These are phyloP conservation scores for Theretra japonica DNA, from an alignment of 2,888 invertebrate genomes.

Conservation along the genomic window DNA sequence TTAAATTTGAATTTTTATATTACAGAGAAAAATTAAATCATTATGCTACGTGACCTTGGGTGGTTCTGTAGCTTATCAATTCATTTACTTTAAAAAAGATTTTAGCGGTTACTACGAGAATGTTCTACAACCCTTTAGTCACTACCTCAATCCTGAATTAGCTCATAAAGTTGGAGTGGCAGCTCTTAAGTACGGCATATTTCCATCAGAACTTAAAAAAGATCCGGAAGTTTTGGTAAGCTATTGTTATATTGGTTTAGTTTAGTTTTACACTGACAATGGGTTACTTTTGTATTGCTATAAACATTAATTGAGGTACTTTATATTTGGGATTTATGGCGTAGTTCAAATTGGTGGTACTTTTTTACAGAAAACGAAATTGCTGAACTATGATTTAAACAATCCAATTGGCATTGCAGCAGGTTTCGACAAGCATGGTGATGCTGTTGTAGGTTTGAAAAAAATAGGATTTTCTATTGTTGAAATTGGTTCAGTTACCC, in stretches of 20 bases:
- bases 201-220: slow-evolving; percentile 84
- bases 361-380: slow-evolving; percentile 86
- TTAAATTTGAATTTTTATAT: slow-evolving; percentile 37
- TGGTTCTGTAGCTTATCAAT: slow-evolving; percentile 87
- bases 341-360: neutral
- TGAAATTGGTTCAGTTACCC: slow-evolving; percentile 98
- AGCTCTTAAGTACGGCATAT: slow-evolving; percentile 90
- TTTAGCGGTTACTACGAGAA: slow-evolving; percentile 92
- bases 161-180: slow-evolving; percentile 92
- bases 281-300: neutral
- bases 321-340: neutral
- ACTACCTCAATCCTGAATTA: slow-evolving; percentile 90
- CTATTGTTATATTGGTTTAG: slow-evolving; percentile 24
- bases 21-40: slow-evolving; percentile 88
- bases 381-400: slow-evolving; percentile 89
- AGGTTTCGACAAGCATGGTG: slow-evolving; percentile 99
- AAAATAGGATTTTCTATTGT: slow-evolving; percentile 97
- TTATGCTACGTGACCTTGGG: slow-evolving; percentile 87
- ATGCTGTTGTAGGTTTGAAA: slow-evolving; percentile 92
- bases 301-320: neutral
- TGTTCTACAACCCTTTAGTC: slow-evolving; percentile 88
- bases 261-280: neutral
- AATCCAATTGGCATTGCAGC: slow-evolving; percentile 99
- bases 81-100: slow-evolving; percentile 88
- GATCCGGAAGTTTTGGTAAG: slow-evolving; percentile 88